Conservation (phyloP, 1,140 invertebrate species). For the Campoletis sonorensis region DNA sequence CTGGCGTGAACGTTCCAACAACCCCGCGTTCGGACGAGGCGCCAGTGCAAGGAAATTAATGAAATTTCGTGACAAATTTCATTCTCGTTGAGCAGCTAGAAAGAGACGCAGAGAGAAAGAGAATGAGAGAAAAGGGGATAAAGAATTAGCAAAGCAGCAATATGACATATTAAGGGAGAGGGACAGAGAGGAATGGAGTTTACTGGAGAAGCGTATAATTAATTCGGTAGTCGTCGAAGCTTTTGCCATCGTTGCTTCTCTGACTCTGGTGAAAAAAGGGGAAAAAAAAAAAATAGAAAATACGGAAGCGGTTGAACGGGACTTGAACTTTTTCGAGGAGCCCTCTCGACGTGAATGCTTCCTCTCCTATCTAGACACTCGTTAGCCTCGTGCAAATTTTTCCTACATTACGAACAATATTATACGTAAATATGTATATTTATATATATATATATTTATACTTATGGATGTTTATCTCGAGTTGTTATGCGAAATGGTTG, state of each 20-base stretch:
- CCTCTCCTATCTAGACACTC: not conserved
- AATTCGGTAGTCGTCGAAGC: slow-evolving; percentile 39
- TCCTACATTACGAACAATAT: slow-evolving; percentile 17
- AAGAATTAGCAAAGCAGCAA: slow-evolving; percentile 43
- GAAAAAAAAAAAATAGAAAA: not conserved
- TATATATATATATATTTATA: not conserved
- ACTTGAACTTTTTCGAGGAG: not conserved
- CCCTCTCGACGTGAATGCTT: not conserved
- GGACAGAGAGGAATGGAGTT: not conserved
- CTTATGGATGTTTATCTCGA: not conserved
- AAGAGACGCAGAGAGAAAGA: not conserved
- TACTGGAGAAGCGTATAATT: slow-evolving; percentile 13
- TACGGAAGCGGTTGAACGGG: not conserved
- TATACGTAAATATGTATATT: not conserved
- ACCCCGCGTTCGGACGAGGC: not conserved
- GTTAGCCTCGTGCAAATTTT: slow-evolving; percentile 12
- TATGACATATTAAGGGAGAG: slow-evolving; percentile 10
- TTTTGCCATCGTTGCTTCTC: not conserved
- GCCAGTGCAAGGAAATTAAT: slow-evolving; percentile 36
- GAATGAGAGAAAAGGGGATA: slow-evolving; percentile 11
- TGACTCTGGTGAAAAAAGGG: not conserved
- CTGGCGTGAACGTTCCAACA: not conserved
- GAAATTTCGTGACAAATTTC: slow-evolving; percentile 45
- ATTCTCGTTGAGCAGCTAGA: slow-evolving; percentile 22
- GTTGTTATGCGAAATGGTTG: not conserved